Evolutionary conservation across 1,140 invertebrate species (phyloP), one percentile per base, ranked within the genome.

Genomic region (Leptonema lineaticorne): DNA sequence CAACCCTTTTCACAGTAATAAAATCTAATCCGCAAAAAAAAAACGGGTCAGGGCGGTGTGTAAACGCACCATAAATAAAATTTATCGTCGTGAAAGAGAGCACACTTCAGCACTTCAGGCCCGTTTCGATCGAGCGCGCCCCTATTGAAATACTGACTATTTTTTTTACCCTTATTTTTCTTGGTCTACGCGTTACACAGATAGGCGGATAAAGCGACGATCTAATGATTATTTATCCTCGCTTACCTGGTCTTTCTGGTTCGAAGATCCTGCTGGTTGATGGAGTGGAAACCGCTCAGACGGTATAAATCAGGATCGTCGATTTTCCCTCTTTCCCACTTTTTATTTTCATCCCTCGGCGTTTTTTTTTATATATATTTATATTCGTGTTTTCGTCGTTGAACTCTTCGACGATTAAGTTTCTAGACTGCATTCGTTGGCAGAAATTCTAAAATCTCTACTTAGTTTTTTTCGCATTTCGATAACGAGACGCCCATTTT

Each of bases 201-300:
- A n/a, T n/a, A n/a, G n/a, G n/a, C n/a, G n/a, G n/a, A n/a, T n/a
- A n/a, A n/a, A n/a, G n/a, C n/a, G n/a, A n/a, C n/a, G n/a, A 41
- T 41, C 37, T 41, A 41, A 41, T 41, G 37, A 41, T 41, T 41
- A 41, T 41, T 41, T 41, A 41, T 41, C 37, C 37, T 41, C 37
- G 37, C 11, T 16, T 41, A 41, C 37, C 37, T 41, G 37, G 37
- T 41, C 37, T 41, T 16, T 11, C 16, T 16, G 37, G 37, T n/a
- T n/a, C 37, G 37, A 41, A 41, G 37, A 41, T 41, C 37, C 37
- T 41, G 11, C 37, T 41, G 11, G 37, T 9, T 41, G 37, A 41
- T 41, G 37, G 37, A 41, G 37, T 41, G 37, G 37, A 41, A 41
- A 16, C 37, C 37, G 37, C 37, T 41, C 37, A 41, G 37, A 41